Conservation (phyloP, 2,113 vertebrate genomes). For the Narcine bancroftii region DNA sequence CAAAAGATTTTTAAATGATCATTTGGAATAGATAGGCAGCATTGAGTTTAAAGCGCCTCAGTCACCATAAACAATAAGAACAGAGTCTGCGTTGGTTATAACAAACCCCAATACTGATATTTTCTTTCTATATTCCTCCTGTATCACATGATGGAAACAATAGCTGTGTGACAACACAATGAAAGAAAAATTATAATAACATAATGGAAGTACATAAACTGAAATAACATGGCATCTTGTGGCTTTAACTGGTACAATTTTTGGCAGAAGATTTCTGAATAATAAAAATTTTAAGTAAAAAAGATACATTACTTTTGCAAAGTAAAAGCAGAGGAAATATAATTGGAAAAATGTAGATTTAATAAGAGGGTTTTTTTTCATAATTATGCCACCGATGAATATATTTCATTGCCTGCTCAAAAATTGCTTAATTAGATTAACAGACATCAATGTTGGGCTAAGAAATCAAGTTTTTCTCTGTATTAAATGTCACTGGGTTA, state of each 20-base stretch:
- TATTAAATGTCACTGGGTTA: neutral
- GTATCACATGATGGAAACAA: neutral
- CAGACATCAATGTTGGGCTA: neutral
- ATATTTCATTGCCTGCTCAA: neutral
- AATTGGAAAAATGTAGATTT: neutral
- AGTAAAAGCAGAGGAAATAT: neutral
- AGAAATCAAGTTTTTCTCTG: neutral
- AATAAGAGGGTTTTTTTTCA: neutral
- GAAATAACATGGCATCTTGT: neutral
- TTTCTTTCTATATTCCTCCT: neutral
- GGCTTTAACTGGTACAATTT: neutral
- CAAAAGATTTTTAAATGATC: conserved; percentile 1
- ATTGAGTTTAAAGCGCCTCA: neutral
- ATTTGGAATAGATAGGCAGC: neutral
- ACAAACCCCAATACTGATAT: conserved; percentile 6
- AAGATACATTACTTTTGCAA: neutral
- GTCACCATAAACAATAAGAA: neutral
- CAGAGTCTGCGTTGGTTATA: neutral
- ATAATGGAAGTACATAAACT: neutral
- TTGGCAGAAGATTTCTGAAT: neutral
- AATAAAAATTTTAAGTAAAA: neutral
- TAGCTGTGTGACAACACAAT: neutral
- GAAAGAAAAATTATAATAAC: neutral
- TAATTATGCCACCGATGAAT: neutral
- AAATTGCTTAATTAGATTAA: neutral